Conservation (phyloP, 2,888 invertebrate genomes). For the Phoronis australis region DNA sequence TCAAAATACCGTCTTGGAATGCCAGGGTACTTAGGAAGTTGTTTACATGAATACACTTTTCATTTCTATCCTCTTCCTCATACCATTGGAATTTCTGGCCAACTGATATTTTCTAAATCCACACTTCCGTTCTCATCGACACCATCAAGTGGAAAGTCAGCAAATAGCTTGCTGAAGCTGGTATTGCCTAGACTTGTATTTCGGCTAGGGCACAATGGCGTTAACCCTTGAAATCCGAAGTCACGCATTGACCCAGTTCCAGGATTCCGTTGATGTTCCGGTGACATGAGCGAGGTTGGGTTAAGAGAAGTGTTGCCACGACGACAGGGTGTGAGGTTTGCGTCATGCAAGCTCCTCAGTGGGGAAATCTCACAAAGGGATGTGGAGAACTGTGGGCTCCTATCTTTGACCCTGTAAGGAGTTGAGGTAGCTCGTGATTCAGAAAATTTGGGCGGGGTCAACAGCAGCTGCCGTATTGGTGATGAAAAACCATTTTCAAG, state of each 20-base stretch:
- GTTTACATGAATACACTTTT: too few relatives aligned
- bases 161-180: neutral
- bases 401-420: neutral
- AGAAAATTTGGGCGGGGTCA: neutral
- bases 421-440: neutral
- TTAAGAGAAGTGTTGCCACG: neutral
- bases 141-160: too few relatives aligned
- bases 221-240: neutral
- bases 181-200: neutral
- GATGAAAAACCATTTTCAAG: neutral
- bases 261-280: neutral
- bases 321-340: neutral
- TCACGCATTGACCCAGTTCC: neutral
- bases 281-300: neutral
- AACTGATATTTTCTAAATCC: too few relatives aligned
- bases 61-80: too few relatives aligned
- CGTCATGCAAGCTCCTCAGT: neutral
- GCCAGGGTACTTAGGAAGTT: too few relatives aligned
- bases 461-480: neutral
- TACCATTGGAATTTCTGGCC: too few relatives aligned
- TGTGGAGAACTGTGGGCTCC: too few relatives aligned
- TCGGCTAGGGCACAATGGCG: neutral
- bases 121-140: too few relatives aligned
- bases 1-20: too few relatives aligned
- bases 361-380: neutral